Evolutionary conservation across 2,797 vertebrate species (phyloP), one percentile per base, ranked within the genome.

Genomic region (Urophycis tenuis): DNA sequence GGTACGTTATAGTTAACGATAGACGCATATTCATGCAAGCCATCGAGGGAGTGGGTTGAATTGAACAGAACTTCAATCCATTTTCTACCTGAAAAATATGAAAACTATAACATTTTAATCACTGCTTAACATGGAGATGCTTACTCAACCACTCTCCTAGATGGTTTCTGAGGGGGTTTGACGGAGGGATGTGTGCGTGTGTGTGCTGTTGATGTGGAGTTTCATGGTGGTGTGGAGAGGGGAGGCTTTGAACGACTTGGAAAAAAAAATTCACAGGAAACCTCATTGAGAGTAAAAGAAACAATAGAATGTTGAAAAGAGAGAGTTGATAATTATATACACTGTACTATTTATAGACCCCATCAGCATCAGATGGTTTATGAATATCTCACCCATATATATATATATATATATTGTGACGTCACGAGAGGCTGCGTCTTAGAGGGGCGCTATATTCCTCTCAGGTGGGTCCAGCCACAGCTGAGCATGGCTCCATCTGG

Each of bases 71-170:
- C 84, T 89, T 78, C 89, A 86, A 91, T 91, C 88, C 90, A 91
- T 90, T 92, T 77, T 86, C 83, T 85, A 92, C 89, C 91, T 88
- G 85, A 90, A 93, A 93, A 92, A 89, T 91, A 90, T 91, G 80
- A 91, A 91, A 93, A 93, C 77, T 91, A 91, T 91, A 87, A 91
- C 92, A 91, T 88, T 93, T 94, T 93, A 89, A 92, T 89, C 85
- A 22, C 86, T 89, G 88, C 93, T 94, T 93, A 94, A 93, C 93
- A 92, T 89, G 91, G 85, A 87, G 89, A 87, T 91, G 88, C 88
- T 93, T 92, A 93, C 93, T 92, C 89, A 87, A 80, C 76, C 75
- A 87, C 88, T 90, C 84, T 84, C 81, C 75, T 41, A 41, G 39
- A 41, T 41, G 82, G 83, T 89, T 91, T 89, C 88, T 71, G 10